Evolutionary conservation across 2,797 vertebrate genomes (phyloP).

Genomic region (Carcharodon carcharias): DNA sequence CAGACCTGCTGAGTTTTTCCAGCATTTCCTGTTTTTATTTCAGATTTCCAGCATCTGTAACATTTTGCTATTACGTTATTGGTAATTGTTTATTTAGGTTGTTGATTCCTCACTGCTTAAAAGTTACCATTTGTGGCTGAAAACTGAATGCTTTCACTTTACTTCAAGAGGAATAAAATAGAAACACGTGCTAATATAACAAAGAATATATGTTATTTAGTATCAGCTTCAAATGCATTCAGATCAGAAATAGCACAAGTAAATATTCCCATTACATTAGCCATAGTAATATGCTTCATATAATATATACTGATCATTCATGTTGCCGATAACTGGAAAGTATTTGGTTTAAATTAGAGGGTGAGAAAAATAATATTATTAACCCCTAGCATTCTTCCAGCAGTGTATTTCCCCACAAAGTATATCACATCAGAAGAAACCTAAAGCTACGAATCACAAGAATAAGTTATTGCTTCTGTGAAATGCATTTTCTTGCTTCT

Average conservation of each 20-base stretch:
- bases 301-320: background rate
- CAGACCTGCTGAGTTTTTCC: no score
- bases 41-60: no score
- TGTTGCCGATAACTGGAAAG: background rate
- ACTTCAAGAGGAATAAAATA: background rate
- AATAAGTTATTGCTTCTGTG: background rate
- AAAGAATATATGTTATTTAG: background rate
- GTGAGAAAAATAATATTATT: background rate
- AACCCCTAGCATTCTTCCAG: background rate
- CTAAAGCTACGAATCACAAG: background rate
- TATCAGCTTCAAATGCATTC: background rate
- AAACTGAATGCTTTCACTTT: background rate
- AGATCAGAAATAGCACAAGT: background rate
- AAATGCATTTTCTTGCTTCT: background rate
- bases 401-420: background rate
- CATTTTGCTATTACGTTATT: no score
- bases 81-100: background rate
- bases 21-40: no score
- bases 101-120: background rate
- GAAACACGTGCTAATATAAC: background rate
- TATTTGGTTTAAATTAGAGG: background rate
- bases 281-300: background rate
- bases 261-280: background rate
- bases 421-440: background rate
- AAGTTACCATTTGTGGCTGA: background rate